phyloP scores from a whole-genome alignment of 2,888 invertebrate species.

The Drosophila nigritarsus region DNA sequence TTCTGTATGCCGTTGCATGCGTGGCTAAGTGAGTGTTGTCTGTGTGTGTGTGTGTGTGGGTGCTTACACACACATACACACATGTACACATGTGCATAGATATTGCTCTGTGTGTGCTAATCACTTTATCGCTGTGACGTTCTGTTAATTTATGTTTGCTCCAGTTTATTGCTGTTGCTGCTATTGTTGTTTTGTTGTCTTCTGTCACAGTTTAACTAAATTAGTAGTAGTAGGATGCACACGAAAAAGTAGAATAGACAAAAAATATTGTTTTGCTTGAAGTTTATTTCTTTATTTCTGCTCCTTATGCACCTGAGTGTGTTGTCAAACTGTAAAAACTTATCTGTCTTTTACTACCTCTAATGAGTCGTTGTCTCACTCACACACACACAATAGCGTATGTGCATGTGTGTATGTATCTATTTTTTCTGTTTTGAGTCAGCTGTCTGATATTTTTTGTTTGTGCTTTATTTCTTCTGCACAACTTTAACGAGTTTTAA shows the following conservation, averaged over 20 bases:
- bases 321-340: conserved; percentile 49
- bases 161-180: conserved; percentile 49
- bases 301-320: conserved; percentile 34
- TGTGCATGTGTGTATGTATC: conserved; percentile 41
- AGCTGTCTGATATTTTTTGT: conserved; percentile 54
- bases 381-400: conserved; percentile 1
- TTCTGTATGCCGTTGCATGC: conserved; percentile 61
- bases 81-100: conserved; percentile 5
- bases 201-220: conserved; percentile 24
- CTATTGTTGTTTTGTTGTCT: not conserved
- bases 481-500: conserved; percentile 77
- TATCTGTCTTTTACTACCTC: conserved; percentile 30
- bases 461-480: conserved; percentile 68
- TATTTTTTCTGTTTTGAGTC: conserved; percentile 61
- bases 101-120: conserved; percentile 43
- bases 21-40: conserved; percentile 56
- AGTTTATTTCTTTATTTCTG: conserved; percentile 11
- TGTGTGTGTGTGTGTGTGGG: conserved; percentile 31
- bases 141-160: conserved; percentile 69
- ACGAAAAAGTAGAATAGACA: conserved; percentile 3
- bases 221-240: conserved; percentile 18
- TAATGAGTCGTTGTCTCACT: conserved; percentile 35
- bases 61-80: conserved; percentile 12
- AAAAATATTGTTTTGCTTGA: not conserved
- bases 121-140: conserved; percentile 63